Base-by-base conservation (phyloP, 2,888 invertebrate species). In the Ypsolopha scabrella region DNA sequence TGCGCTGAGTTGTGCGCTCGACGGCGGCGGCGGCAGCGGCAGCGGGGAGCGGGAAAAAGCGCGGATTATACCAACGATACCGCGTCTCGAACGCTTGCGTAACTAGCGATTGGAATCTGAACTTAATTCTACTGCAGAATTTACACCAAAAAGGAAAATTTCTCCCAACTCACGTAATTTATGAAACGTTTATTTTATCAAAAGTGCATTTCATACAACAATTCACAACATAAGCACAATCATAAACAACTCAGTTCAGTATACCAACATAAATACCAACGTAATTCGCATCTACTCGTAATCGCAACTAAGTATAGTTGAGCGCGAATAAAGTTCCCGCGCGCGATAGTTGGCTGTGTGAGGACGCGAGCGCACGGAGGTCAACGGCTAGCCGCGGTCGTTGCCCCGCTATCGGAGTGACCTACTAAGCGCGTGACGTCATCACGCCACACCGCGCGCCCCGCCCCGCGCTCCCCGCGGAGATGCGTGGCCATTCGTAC, bases 331-430 rank as follows among this genome's bases (percentile, higher is more conserved):
- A 24, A 7, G 45, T 55, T 55, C 54, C 51, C 54, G 55, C 57
- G 54, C 52, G 47, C 39, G 24, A 24, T 24, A 24, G 24, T 24
- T 24, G 24, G 24, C 24, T 24, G 35, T 14, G 51, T 78, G 79
- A 81, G 80, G 81, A 80, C 81, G 81, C 79, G 75, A 72, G 71
- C 75, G 63, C 67, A 75, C 85, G 85, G 87, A 87, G 87, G 87
- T 87, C 87, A 87, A 87, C 87, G 87, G 83, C 87, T 86, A 87
- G 82, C 83, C 80, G 87, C 87, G 87, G 87, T 86, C 87, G 86
- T 87, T 86, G 87, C 86, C 86, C 87, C 76, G 85, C 85, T 86
- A 86, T 86, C 86, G 85, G 77, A 86, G 83, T 87, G 87, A 87
- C 87, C 87, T 86, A 87, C 86, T 87, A 79, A 87, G 86, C 83